phyloP scores from a whole-genome alignment of 2,888 invertebrate genomes.

The Dryobotodes eremita region DNA sequence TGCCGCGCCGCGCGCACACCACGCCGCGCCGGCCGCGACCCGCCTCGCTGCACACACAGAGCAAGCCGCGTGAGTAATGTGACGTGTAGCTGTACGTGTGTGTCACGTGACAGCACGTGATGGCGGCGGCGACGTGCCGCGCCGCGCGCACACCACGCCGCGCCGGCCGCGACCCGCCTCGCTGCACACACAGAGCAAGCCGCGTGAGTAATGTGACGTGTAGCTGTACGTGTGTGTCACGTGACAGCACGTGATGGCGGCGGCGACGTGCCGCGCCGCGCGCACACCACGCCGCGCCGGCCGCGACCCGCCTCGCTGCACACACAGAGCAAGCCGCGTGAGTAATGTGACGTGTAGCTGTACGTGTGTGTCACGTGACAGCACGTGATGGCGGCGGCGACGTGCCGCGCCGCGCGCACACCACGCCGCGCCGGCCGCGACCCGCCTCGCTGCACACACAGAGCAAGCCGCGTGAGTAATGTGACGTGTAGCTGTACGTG shows the following conservation, averaged over 20 bases:
- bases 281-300: slow-evolving; percentile 54
- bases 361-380: slow-evolving; percentile 83
- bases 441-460: slow-evolving; percentile 70
- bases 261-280: slow-evolving; percentile 74
- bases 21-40: slow-evolving; percentile 69
- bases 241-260: slow-evolving; percentile 79
- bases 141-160: slow-evolving; percentile 62
- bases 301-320: slow-evolving; percentile 72
- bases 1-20: slow-evolving; percentile 72
- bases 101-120: slow-evolving; percentile 84
- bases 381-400: slow-evolving; percentile 72
- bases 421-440: slow-evolving; percentile 64
- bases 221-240: slow-evolving; percentile 75
- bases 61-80: not conserved
- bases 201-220: not conserved
- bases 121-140: slow-evolving; percentile 73
- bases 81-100: slow-evolving; percentile 67
- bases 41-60: slow-evolving; percentile 67
- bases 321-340: slow-evolving; percentile 26
- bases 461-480: not conserved
- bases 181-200: slow-evolving; percentile 61
- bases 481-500: slow-evolving; percentile 36
- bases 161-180: slow-evolving; percentile 71
- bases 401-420: slow-evolving; percentile 72
- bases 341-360: not conserved